phyloP scores from a whole-genome alignment of 2,888 invertebrate species.

The Diaperis boleti region DNA sequence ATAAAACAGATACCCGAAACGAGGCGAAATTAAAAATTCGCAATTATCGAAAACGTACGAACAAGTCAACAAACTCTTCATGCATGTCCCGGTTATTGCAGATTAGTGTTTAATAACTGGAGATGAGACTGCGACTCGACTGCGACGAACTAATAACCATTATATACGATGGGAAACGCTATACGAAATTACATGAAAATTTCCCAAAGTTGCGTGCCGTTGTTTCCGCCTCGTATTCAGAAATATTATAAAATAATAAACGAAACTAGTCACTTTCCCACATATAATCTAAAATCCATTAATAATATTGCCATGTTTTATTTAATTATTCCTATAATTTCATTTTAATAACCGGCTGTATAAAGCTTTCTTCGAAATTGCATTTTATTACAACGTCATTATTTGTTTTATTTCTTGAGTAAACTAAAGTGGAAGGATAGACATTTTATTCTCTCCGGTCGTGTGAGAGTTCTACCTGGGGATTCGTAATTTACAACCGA shows the following conservation, averaged over 20 bases:
- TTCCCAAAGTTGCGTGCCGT: slow-evolving; percentile 4
- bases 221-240: slow-evolving; percentile 21
- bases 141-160: slow-evolving; percentile 48
- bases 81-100: slow-evolving; percentile 54
- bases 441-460: slow-evolving; percentile 4
- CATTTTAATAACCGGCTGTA: slow-evolving; percentile 54
- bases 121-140: slow-evolving; percentile 52
- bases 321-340: slow-evolving; percentile 59
- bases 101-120: slow-evolving; percentile 59
- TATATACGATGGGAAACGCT: slow-evolving; percentile 49
- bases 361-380: slow-evolving; percentile 39
- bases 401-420: slow-evolving; percentile 34
- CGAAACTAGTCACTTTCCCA: slow-evolving; percentile 46
- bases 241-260: slow-evolving; percentile 23
- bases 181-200: slow-evolving; percentile 30
- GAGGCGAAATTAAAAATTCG: slow-evolving; percentile 38
- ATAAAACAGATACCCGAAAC: no score
- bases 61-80: slow-evolving; percentile 38
- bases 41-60: slow-evolving; percentile 34
- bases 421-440: slow-evolving; percentile 20
- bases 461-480: slow-evolving; percentile 20
- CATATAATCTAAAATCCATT: slow-evolving; percentile 58
- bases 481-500: slow-evolving; percentile 1
- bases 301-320: slow-evolving; percentile 56
- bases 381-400: slow-evolving; percentile 29